These are phyloP conservation scores for Drosophila mulleri DNA, from an alignment of 2,888 invertebrate species.

Conservation along the genomic window DNA sequence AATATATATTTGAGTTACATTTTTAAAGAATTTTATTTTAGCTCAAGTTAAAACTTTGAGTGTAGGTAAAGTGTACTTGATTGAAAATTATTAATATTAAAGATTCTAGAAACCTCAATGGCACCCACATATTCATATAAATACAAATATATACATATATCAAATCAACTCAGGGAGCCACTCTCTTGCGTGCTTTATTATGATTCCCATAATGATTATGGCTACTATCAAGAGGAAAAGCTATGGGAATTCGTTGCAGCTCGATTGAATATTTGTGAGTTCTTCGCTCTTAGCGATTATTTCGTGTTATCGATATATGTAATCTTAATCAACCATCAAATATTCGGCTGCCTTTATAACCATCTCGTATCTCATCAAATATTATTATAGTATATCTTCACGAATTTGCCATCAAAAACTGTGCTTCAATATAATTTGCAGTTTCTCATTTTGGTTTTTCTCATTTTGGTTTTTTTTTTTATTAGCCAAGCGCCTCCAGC, in stretches of 20 bases:
- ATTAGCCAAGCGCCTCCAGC: constrained; percentile 18
- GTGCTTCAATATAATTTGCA: constrained; percentile 44
- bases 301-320: background rate
- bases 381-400: constrained; percentile 18
- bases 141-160: background rate
- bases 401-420: constrained; percentile 37
- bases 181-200: background rate
- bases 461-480: background rate
- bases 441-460: constrained; percentile 29
- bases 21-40: too few relatives aligned
- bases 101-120: too few relatives aligned
- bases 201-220: background rate
- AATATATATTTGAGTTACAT: too few relatives aligned
- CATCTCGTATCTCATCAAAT: constrained; percentile 20
- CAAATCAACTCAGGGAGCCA: background rate
- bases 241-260: background rate
- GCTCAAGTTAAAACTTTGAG: too few relatives aligned
- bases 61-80: background rate
- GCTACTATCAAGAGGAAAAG: background rate
- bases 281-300: background rate
- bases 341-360: background rate
- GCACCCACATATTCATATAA: too few relatives aligned
- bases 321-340: constrained; percentile 19
- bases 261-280: background rate
- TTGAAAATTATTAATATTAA: background rate